Evolutionary conservation across 2,113 vertebrate genomes (phyloP).

Genomic region (Oncorhynchus gorbuscha): DNA sequence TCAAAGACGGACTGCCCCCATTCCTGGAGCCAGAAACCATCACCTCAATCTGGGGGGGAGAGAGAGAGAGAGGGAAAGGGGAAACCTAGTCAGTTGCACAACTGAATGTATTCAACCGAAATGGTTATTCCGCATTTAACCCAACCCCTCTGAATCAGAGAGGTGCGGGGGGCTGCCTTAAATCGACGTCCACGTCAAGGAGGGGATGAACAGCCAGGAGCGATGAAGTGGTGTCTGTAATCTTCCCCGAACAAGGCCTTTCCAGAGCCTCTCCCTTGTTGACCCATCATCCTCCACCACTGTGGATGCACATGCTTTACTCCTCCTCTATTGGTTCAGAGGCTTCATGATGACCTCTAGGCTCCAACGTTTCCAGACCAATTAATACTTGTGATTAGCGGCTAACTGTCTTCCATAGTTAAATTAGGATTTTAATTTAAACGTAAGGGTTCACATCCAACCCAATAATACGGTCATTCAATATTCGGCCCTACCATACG

Average conservation of each 20-base stretch:
- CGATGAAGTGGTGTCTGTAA: conserved; percentile 29
- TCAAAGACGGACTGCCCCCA: conserved; percentile 53
- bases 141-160: no score
- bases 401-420: neutral
- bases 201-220: neutral
- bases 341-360: neutral
- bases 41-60: conserved; percentile 64
- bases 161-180: no score
- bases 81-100: neutral
- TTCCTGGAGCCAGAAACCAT: conserved; percentile 55
- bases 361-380: neutral
- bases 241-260: conserved; percentile 24
- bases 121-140: no score
- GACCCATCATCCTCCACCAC: conserved; percentile 23
- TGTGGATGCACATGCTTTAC: neutral
- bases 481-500: no score
- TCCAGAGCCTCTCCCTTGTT: conserved; percentile 30
- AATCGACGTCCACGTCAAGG: neutral
- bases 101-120: no score
- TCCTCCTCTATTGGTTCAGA: neutral
- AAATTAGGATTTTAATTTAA: no score
- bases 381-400: neutral
- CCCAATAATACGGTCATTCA: no score
- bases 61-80: neutral
- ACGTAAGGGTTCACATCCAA: no score